These are phyloP conservation scores for Steinernema khuongi DNA, from an alignment of 1,140 invertebrate genomes.

Conservation along the genomic window DNA sequence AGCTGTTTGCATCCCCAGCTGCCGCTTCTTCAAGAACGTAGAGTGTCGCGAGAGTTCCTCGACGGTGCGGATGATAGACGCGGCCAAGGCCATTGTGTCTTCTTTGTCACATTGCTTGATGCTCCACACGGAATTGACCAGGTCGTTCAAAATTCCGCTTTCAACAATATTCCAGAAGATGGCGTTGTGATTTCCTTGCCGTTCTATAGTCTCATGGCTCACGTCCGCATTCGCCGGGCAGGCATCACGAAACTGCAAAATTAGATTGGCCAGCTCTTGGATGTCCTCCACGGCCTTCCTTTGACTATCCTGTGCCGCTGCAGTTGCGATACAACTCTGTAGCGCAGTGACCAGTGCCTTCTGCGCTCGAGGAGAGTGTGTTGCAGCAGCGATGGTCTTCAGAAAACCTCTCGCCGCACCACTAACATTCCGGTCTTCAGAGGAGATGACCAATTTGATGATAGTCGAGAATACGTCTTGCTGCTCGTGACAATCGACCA, in stretches of 20 bases:
- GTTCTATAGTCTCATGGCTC: background rate
- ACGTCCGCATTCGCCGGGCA: background rate
- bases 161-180: background rate
- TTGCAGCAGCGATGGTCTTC: background rate
- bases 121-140: background rate
- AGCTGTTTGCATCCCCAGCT: background rate
- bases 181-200: background rate
- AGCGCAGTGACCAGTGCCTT: background rate
- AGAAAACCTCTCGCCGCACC: background rate
- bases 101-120: background rate
- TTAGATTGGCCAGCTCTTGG: background rate
- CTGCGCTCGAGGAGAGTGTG: background rate
- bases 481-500: background rate
- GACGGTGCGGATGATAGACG: background rate
- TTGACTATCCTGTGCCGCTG: background rate
- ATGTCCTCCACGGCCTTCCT: background rate
- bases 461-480: background rate
- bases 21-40: background rate
- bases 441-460: background rate
- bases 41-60: background rate
- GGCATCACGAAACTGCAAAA: background rate
- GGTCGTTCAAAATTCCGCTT: conserved; percentile 6
- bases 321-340: background rate
- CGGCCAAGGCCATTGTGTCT: background rate
- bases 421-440: background rate